Conservation (phyloP, 2,797 vertebrate species). For the Chelmon rostratus region DNA sequence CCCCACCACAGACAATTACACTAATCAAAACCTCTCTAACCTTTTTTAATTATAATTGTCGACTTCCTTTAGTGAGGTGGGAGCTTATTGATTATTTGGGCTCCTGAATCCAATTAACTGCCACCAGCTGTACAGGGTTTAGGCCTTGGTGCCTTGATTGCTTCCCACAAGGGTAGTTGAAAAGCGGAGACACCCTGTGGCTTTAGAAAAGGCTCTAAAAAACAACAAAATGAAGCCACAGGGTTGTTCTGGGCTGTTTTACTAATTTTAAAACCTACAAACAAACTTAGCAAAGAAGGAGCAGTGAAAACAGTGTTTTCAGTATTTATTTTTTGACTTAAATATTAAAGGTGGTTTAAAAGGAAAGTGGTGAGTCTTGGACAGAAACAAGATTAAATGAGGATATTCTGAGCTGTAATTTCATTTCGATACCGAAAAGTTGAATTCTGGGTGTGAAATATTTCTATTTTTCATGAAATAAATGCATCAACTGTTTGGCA, state of each 20-base stretch:
- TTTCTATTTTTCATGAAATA: conserved; percentile 22
- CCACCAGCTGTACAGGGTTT: conserved; percentile 40
- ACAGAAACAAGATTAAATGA: background rate
- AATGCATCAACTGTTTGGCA: conserved; percentile 16
- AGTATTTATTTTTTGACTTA: conserved; percentile 6
- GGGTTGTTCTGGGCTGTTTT: conserved; percentile 27
- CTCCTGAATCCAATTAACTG: conserved; percentile 66
- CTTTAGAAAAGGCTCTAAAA: conserved; percentile 47
- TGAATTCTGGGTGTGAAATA: background rate
- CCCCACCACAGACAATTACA: conserved; percentile 45
- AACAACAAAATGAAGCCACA: conserved; percentile 41
- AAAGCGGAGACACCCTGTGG: conserved; percentile 48
- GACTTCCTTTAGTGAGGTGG: conserved; percentile 60
- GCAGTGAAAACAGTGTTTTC: conserved; percentile 21
- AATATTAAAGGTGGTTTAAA: conserved; percentile 12
- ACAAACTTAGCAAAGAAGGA: conserved; percentile 2
- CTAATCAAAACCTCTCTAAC: conserved; percentile 62
- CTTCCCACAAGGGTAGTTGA: conserved; percentile 46
- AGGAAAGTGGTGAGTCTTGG: background rate
- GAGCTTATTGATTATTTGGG: conserved; percentile 69
- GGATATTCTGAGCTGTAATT: background rate
- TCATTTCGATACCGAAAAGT: background rate
- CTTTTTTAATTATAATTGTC: conserved; percentile 73
- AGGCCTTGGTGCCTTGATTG: conserved; percentile 56
- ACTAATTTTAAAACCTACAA: conserved; percentile 29